phyloP scores from a whole-genome alignment of 2,888 invertebrate species.

The Papilio gigon region DNA sequence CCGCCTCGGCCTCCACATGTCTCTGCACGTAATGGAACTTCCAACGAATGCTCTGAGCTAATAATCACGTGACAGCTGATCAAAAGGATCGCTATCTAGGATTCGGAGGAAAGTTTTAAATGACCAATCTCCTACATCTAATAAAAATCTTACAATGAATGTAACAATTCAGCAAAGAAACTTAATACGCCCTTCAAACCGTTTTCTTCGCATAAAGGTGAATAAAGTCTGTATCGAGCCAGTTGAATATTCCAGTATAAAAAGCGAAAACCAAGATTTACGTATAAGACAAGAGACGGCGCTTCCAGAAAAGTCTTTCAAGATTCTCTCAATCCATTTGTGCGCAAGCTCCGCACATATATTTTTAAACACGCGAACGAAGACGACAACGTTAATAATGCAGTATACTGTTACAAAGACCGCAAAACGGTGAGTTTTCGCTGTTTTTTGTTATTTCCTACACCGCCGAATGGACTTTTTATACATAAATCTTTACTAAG shows the following conservation, averaged over 20 bases:
- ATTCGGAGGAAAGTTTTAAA: no score
- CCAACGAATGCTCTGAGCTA: neutral
- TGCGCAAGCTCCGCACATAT: constrained; percentile 32
- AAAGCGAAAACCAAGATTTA: constrained; percentile 30
- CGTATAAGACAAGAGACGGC: constrained; percentile 34
- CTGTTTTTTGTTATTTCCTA: constrained; percentile 46
- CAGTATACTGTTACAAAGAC: constrained; percentile 75
- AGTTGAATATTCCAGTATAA: neutral
- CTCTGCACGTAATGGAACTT: constrained; percentile 46
- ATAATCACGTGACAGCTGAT: neutral
- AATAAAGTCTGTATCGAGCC: neutral
- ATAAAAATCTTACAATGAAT: no score
- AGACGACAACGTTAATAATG: constrained; percentile 73
- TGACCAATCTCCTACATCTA: no score
- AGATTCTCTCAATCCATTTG: constrained; percentile 38
- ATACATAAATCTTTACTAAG: neutral
- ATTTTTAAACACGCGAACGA: constrained; percentile 52
- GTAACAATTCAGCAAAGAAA: no score
- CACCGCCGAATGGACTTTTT: constrained; percentile 8
- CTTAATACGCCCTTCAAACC: no score
- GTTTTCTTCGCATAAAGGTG: neutral
- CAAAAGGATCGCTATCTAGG: no score
- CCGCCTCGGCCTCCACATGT: constrained; percentile 41
- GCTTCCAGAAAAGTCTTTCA: constrained; percentile 40
- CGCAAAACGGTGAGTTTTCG: constrained; percentile 67